phyloP scores from a whole-genome alignment of 2,113 vertebrate genomes.

The Verasper variegatus region DNA sequence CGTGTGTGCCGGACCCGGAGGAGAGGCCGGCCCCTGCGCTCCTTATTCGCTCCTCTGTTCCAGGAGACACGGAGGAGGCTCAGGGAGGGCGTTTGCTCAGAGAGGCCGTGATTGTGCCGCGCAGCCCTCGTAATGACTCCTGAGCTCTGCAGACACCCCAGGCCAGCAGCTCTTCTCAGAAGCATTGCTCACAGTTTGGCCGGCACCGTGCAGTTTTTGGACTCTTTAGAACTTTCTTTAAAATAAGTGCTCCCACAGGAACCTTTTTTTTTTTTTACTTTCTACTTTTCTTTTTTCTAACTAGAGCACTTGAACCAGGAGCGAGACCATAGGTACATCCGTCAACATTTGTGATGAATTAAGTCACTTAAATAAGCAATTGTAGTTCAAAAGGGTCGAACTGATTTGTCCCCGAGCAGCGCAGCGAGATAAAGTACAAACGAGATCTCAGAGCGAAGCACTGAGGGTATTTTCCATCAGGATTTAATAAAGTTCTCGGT shows the following conservation, averaged over 20 bases:
- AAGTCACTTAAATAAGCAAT: conserved; percentile 38
- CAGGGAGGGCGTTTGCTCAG: conserved; percentile 59
- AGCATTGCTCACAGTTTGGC: conserved; percentile 49
- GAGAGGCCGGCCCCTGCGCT: conserved; percentile 8
- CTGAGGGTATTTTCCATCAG: conserved; percentile 8
- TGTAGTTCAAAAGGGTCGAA: conserved; percentile 21
- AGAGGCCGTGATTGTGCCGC: conserved; percentile 29
- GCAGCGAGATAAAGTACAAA: conserved; percentile 20
- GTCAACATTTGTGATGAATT: conserved; percentile 64
- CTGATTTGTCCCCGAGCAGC: not conserved
- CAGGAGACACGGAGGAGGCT: conserved; percentile 40
- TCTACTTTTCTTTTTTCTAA: conserved; percentile 15
- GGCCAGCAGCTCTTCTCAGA: conserved; percentile 50
- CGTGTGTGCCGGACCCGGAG: conserved; percentile 41
- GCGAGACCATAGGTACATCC: conserved; percentile 68
- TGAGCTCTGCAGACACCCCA: conserved; percentile 61
- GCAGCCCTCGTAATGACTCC: conserved; percentile 44
- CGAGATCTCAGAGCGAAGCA: conserved; percentile 14
- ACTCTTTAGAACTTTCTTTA: conserved; percentile 36
- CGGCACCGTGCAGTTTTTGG: conserved; percentile 38
- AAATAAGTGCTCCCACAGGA: conserved; percentile 38
- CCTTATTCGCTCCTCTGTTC: conserved; percentile 26
- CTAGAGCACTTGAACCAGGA: conserved; percentile 76
- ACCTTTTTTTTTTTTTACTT: conserved; percentile 8
- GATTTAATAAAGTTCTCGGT: conserved; percentile 6